Base-by-base conservation (phyloP, 92 coral and sea anemone genomes). In the Paragorgia papillata region DNA sequence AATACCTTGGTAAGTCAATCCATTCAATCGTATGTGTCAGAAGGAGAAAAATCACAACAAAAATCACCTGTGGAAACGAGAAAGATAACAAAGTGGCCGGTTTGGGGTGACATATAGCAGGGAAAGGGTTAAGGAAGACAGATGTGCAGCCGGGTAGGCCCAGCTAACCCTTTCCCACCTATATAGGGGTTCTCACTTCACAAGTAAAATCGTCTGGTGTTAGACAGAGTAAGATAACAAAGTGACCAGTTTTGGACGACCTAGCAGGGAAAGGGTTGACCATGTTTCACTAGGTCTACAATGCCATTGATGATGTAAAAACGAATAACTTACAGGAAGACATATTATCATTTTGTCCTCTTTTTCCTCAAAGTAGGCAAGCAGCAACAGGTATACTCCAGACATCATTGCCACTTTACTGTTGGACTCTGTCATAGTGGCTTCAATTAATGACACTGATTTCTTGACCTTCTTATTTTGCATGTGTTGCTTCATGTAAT, bases 281-380 rank as follows among this genome's bases (percentile, higher is more conserved):
- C 24, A 19, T 56, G 29, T 28, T 7, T 22, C 6, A 56, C 26
- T 7, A 56, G 62, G 43, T 37, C 43, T 37, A 37, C 62, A 56
- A 55, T 55, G 29, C 61, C 24, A 19, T 21, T 21, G 61, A 5
- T 2, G 61, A 21, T 19, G 65, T 1, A 59, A 59, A 59, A 18
- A 31, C 18, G 17, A 10, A 31, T 35, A 15, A 15, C 35, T 44
- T 44, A 68, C 75, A 44, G 39, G 53, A 43, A 43, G 43, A 30
- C 19, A 68, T 15, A 20, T 43, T 1, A 68, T 28, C 60, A 50
- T 46, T 34, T 37, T 0, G 13, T 46, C 43, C 22, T 48, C 44
- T 25, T 53, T 37, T 69, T 69, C 76, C 9, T 54, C 43, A 50
- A 69, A 69, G 61, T 69, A 69, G 2, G 76, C 76, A 48, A 50